Evolutionary conservation across 2,113 vertebrate species (phyloP).

Genomic region (rat (Rattus norvegicus)): DNA sequence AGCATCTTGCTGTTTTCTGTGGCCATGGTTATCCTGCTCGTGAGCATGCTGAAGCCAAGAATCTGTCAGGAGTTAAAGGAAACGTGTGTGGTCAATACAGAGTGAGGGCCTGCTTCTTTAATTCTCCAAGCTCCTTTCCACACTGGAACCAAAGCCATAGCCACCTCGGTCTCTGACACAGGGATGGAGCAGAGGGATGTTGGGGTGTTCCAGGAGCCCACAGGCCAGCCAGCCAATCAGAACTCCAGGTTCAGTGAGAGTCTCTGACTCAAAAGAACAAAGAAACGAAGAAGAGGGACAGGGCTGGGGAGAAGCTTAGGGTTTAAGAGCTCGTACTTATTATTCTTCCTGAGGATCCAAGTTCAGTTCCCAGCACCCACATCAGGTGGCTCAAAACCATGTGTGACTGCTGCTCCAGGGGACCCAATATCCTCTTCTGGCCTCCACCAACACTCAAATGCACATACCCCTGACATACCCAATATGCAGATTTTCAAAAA

Average conservation of each 20-base stretch:
- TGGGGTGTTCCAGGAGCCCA: neutral
- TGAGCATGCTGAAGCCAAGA: conserved; percentile 74
- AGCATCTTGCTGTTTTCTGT: conserved; percentile 76
- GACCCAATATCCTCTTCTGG: neutral
- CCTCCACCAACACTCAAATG: neutral
- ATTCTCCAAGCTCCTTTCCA: neutral
- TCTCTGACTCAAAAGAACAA: neutral
- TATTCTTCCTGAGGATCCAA: neutral
- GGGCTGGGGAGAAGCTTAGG: neutral
- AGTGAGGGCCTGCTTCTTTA: neutral
- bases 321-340: no score
- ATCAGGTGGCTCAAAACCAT: neutral
- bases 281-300: neutral
- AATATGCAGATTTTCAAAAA: neutral
- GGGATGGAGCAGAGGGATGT: neutral
- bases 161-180: neutral
- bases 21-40: conserved; percentile 73
- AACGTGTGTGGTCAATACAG: neutral
- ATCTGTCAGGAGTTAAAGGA: conserved; percentile 72
- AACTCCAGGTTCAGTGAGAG: neutral
- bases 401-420: neutral
- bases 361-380: neutral
- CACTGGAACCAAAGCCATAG: neutral
- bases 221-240: neutral
- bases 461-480: neutral